Evolutionary conservation across 1,140 invertebrate species (phyloP), one percentile per base, ranked within the genome.

Genomic region (Mizuhopecten yessoensis): DNA sequence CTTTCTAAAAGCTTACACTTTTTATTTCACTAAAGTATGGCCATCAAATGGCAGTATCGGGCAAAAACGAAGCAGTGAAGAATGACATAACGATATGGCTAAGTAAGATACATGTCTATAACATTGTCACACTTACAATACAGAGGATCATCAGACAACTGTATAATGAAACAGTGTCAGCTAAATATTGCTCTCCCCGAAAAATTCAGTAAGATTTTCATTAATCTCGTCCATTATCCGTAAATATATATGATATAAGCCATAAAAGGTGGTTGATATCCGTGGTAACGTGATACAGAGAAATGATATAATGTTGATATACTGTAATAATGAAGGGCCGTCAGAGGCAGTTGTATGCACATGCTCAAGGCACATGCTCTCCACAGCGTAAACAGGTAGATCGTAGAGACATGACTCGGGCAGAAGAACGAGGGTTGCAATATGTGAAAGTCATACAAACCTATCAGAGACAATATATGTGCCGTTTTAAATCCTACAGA

Each of bases 401-500:
- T 2, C 3, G 23, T n/a, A 29, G 57, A 75, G 57, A 75, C 57
- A 75, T 75, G 57, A 29, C 57, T 29, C n/a, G 57, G n/a, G n/a
- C n/a, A 75, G 57, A 75, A 75, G 57, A 75, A 23, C n/a, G 57
- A 75, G 57, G 57, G 57, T 75, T 75, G 57, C 57, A 75, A 75
- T 75, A 17, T 75, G n/a, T n/a, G 57, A 75, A 75, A 75, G 57
- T 75, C 57, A 75, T 75, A 75, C 57, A 75, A 75, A 75, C 57
- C 57, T 29, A 75, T 75, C 57, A 75, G 3, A 75, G 57, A 75
- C 57, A 75, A 75, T 75, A 75, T 17, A 75, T 75, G 57, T 75
- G 57, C 29, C 17, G 57, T 17, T n/a, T 75, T 75, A 75, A 75
- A 5, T 75, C 57, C 57, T 75, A 75, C 57, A 75, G 57, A 75